Base-by-base conservation (phyloP, 2,888 invertebrate genomes). In the Mesopsocus fuscifrons region DNA sequence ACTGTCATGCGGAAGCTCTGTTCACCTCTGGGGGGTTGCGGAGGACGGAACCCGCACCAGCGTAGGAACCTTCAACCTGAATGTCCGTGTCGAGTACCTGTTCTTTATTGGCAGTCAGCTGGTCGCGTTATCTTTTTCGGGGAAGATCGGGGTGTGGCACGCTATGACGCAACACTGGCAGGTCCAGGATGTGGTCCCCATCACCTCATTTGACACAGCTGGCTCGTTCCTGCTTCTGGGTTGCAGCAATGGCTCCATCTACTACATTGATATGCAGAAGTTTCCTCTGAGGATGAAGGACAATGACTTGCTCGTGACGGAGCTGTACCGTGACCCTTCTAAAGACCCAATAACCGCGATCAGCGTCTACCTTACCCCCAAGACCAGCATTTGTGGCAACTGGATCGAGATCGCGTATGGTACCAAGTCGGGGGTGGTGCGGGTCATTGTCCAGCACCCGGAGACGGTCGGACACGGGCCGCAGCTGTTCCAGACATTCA, bases 341-440 rank as follows among this genome's bases (percentile, higher is more conserved):
- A 80, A 81, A 53, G 97, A 97, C 61, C 84, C 88, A 3, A 95
- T 98, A 45, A 97, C 97, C 18, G 92, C 97, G 4, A 89, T 98
- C 57, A 94, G 94, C 22, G 95, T 97, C 2, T 98, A 97, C 62
- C 70, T 97, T 22, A 95, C 97, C n/a, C 95, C 95, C 11, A 97
- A 97, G 70, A 95, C 95, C 47, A 94, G 92, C 92, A 69, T 92
- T 45, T 91, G 91, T 63, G 95, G 95, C 34, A 97, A 97, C 63
- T 97, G 97, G 95, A 94, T 98, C 55, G 98, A 98, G 66, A 97
- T 98, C 54, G 98, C 97, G 1, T 98, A 98, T 60, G 98, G 97
- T 2, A 98, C 97, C 0, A 79, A 83, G 50, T 85, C 84, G 15
- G 97, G 97, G 2, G 87, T 87, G 0, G 95, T 98, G 15, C 71